These are phyloP conservation scores for Argynnis bischoffii DNA, from an alignment of 2,888 invertebrate genomes.

Conservation along the genomic window DNA sequence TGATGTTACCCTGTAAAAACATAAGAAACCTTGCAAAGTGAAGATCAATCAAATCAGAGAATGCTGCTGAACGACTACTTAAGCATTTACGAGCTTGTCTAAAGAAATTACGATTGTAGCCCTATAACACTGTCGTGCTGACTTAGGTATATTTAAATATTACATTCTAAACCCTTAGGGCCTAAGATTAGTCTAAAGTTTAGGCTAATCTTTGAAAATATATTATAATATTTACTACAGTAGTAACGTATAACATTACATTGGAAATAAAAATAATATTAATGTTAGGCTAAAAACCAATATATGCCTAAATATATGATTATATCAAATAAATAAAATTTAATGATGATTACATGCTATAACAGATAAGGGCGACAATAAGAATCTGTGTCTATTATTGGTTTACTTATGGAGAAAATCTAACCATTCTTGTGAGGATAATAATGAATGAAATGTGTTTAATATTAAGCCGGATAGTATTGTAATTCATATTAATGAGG, in stretches of 20 bases:
- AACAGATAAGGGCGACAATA: too few relatives aligned
- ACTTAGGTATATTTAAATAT: constrained; percentile 28
- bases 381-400: too few relatives aligned
- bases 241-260: too few relatives aligned
- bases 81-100: constrained; percentile 70
- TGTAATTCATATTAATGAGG: constrained; percentile 3
- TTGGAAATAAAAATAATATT: too few relatives aligned
- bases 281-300: too few relatives aligned
- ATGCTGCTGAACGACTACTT: constrained; percentile 63
- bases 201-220: neutral
- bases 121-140: constrained; percentile 39
- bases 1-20: constrained; percentile 73
- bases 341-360: too few relatives aligned
- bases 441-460: neutral
- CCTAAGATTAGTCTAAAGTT: too few relatives aligned
- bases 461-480: constrained; percentile 3
- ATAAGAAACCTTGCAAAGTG: constrained; percentile 59
- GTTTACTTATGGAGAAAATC: too few relatives aligned
- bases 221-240: too few relatives aligned
- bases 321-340: too few relatives aligned
- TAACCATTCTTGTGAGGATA: neutral
- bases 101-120: constrained; percentile 45
- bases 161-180: neutral
- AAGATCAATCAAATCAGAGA: constrained; percentile 78
- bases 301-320: too few relatives aligned